Evolutionary conservation across 2,113 vertebrate genomes (phyloP), one percentile per base, ranked within the genome.

Genomic region (Atrichornis clamosus): DNA sequence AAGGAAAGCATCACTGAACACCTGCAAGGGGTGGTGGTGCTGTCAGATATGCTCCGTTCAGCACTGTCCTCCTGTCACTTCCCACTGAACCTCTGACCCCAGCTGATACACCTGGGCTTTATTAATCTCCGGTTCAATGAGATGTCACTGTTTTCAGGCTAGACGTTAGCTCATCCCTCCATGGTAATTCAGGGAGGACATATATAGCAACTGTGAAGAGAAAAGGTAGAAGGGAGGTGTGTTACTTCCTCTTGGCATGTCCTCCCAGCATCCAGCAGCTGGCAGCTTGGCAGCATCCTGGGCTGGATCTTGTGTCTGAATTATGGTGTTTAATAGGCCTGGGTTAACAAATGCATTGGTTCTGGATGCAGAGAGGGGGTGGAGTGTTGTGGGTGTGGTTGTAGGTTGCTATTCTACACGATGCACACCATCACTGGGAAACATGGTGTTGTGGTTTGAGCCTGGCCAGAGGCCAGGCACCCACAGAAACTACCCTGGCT

Each of bases 341-440:
- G 3, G 52, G 27, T 32, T 92, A 92, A 73, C 42, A 42, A 17
- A 74, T 46, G 10, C 6, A 15, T 11, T 53, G 62, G 44, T 42
- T 55, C 39, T 37, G 30, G 70, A 19, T 13, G 55, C 39, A 55
- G 39, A 39, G 39, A 10, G 4, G 10, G 39, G 35, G 2, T 0
- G 0, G 15, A 68, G 23, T 0, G 0, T 24, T 24, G 24, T 39
- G 55, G 28, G 19, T 1, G 10, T 39, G 64, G 23, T 12, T 21
- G 6, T 30, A 58, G 32, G 20, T 50, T 35, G 26, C 16, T 32
- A 7, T 46, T 62, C 47, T 30, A 7, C 9, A 24, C 23, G 39
- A 53, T 6, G 6, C 23, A 22, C 4, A 23, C 19, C 27, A 28
- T 24, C 28, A 15, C 39, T 46, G 33, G 22, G 33, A n/a, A n/a